A percentile compares a stretch with the other conserved stretches of the same genome.
Conservation (phyloP, 2,888 invertebrate species). For the Diarsia mendica region DNA sequence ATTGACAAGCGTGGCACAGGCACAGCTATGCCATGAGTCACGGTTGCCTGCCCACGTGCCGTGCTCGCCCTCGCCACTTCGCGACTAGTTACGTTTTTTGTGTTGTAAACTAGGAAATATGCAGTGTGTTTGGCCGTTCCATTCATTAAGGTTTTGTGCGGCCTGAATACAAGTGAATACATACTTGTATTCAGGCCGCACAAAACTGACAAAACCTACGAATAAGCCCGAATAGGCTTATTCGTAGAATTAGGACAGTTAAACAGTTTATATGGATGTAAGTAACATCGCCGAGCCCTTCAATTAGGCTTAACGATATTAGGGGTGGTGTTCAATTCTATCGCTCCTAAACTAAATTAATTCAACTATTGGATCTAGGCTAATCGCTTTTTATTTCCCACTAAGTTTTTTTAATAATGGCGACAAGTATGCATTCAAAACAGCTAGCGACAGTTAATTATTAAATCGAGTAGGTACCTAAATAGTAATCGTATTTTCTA, state of each 20-base stretch:
- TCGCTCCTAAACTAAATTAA: slow-evolving; percentile 14
- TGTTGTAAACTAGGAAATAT: slow-evolving; percentile 63
- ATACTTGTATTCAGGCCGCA: too few species aligned
- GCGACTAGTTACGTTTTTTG: slow-evolving; percentile 63
- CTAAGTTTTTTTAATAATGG: not conserved
- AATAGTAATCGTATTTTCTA: slow-evolving; percentile 5
- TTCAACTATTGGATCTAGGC: not conserved
- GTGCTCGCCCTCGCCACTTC: slow-evolving; percentile 66
- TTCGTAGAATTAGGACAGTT: slow-evolving; percentile 7
- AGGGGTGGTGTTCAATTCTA: not conserved
- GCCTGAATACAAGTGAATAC: not conserved
- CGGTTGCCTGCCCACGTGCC: slow-evolving; percentile 75
- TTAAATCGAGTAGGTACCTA: not conserved
- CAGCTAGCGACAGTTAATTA: slow-evolving; percentile 16
- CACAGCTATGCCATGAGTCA: slow-evolving; percentile 73
- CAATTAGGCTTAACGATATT: slow-evolving; percentile 23
- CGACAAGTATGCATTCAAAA: not conserved
- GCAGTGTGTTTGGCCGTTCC: slow-evolving; percentile 38
- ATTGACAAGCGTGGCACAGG: slow-evolving; percentile 62
- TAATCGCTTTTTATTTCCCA: not conserved
- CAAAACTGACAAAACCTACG: too few species aligned
- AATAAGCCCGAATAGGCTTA: not conserved
- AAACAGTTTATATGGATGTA: not conserved
- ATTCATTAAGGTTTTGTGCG: slow-evolving; percentile 32
- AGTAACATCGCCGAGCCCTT: slow-evolving; percentile 14